Evolutionary conservation across 1,140 invertebrate genomes (phyloP), one percentile per base, ranked within the genome.

Genomic region (Camponotus floridanus): DNA sequence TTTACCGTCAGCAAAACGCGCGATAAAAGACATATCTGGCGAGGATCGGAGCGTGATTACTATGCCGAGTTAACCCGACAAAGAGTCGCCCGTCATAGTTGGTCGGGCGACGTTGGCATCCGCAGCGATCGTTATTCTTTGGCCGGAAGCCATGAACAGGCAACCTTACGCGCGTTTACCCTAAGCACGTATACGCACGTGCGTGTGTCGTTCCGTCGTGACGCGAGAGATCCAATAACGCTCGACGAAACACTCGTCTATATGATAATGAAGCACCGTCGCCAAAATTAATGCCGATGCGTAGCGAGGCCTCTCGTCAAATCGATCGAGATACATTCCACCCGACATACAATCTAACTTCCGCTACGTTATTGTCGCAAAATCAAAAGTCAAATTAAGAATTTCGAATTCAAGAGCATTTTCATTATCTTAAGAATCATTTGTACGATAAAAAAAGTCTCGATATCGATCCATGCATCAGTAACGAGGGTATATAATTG

Each of bases 201-300:
- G 92, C 91, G 88, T 91, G 88, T 86, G 87, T 87, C 84, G 70
- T 87, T 87, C 21, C 76, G 64, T 61, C 76, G 76, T 91, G 88
- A 91, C 88, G 86, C 87, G 87, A 55, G 86, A 91, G 87, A 88
- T 91, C 92, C 91, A 92, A 93, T 92, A 92, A 93, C 92, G 89
- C 88, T 88, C 87, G 90, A 86, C 91, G 89, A 93, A 93, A 92
- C 92, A 92, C 92, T 93, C 92, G 90, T 93, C 92, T 93, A 93
- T 93, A 93, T 93, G 92, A 92, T 93, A 93, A 93, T 93, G 91
- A 92, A 90, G 91, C 88, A 45, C 33, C 87, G 91, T 86, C 87
- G 90, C 84, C 88, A 88, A 92, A 93, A 93, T 92, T 93, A 93
- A 93, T 92, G 91, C 84, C 87, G 83, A 64, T 90, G 88, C 84